phyloP scores from a whole-genome alignment of 1,140 invertebrate species.

The Drosophila nigrodunni region DNA sequence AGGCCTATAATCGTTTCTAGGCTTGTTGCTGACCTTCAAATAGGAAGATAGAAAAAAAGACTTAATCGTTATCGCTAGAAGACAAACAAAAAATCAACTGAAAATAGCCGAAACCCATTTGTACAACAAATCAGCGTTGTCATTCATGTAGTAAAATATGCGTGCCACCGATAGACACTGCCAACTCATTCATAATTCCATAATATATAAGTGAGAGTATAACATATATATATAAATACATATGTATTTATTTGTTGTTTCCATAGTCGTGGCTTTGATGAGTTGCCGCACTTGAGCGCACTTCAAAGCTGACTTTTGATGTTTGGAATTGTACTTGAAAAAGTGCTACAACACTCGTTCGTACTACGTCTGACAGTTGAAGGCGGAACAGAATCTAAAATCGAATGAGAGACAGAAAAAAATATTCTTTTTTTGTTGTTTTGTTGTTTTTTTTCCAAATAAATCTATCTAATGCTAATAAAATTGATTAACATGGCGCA shows the following conservation, averaged over 20 bases:
- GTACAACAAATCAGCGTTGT: slow-evolving; percentile 65
- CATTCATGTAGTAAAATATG: slow-evolving; percentile 67
- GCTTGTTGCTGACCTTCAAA: slow-evolving; percentile 64
- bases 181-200: slow-evolving; percentile 74
- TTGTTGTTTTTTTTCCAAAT: slow-evolving; percentile 15
- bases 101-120: slow-evolving; percentile 42
- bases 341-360: slow-evolving; percentile 70
- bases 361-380: slow-evolving; percentile 42
- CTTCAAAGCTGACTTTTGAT: slow-evolving; percentile 71
- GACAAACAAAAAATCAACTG: slow-evolving; percentile 44
- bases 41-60: slow-evolving; percentile 3
- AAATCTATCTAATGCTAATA: slow-evolving; percentile 65
- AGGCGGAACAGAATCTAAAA: slow-evolving; percentile 62
- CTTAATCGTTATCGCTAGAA: slow-evolving; percentile 36
- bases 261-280: slow-evolving; percentile 64
- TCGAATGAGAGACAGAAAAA: slow-evolving; percentile 9
- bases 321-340: slow-evolving; percentile 72
- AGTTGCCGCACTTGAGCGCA: slow-evolving; percentile 76
- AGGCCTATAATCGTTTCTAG: slow-evolving; percentile 65
- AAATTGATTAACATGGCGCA: slow-evolving; percentile 72
- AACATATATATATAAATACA: slow-evolving; percentile 16
- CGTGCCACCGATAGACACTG: slow-evolving; percentile 42
- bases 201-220: background rate
- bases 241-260: slow-evolving; percentile 30
- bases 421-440: slow-evolving; percentile 10